Base-by-base conservation (phyloP, 1,140 invertebrate species). In the Euwallacea fornicatus region DNA sequence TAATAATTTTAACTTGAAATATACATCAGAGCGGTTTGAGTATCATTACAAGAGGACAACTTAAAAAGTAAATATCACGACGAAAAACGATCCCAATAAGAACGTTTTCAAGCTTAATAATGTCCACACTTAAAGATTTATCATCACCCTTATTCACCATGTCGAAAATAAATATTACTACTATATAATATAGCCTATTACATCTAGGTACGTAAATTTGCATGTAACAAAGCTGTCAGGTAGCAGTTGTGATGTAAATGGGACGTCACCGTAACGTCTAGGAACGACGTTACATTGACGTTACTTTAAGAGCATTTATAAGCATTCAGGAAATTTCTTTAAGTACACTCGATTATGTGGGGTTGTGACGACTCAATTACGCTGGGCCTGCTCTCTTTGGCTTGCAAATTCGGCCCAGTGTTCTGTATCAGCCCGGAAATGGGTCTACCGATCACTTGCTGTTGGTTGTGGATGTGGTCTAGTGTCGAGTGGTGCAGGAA, bases 281-380 rank as follows among this genome's bases (percentile, higher is more conserved):
- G 21, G 21, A 33, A 33, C 21, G 21, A 33, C 21, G 21, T 33
- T 33, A 33, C 21, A 33, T 33, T 33, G 21, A 33, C 21, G 21
- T 33, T 33, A 33, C 21, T 33, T 33, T 33, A 33, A 33, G 21
- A 33, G 21, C 21, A 33, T 33, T 33, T 33, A 33, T 33, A 33
- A 33, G 21, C 21, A 33, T 33, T 33, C 21, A 33, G 21, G 21
- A 33, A 33, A 33, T 33, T 33, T 33, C 4, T 78, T 88, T 93
- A 94, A 82, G 91, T 93, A 84, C 92, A 94, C 84, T 93, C 91
- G 76, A 94, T 93, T 75, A 93, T 92, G 83, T 93, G 91, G 42
- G 91, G 91, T 80, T 93, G 91, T 74, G 87, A 93, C 50, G 91
- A 92, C 83, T 93, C 91, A 81, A 94, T 94, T 61, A 93, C 91